Evolutionary conservation across 2,888 invertebrate species (phyloP), one percentile per base, ranked within the genome.

Genomic region (Cheilosia scutellata): DNA sequence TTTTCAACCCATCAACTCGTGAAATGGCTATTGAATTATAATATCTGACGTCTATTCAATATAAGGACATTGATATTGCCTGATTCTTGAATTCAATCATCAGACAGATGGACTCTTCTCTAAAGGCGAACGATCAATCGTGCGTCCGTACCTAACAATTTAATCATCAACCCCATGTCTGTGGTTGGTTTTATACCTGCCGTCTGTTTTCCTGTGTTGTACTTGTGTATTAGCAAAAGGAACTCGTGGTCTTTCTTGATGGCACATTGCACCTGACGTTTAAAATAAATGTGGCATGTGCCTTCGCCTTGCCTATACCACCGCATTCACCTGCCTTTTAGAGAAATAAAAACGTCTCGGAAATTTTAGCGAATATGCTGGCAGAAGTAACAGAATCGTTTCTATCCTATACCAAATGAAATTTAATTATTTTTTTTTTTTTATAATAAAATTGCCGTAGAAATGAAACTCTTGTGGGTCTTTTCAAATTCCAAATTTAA

Each of bases 231-330:
- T 62, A 80, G 68, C 75, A 75, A 55, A 55, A 80, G 80, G 60
- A 60, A 80, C 75, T 80, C 53, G 44, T 37, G 11, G 37, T 4
- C 11, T 20, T 20, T 20, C 20, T 20, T 20, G 20, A 11, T 74
- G 40, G 40, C 79, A 65, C 65, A 80, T 66, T 75, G 80, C 80
- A 80, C 80, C 80, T 80, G 74, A 80, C 66, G 74, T 62, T 62
- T 53, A 68, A 62, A 74, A 65, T 66, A 53, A 65, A 53, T 74
- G 74, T 51, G 40, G 74, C 79, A 65, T 71, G 79, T 72, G 72
- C 63, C 72, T 33, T 71, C n/a, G n/a, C 49, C 5, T n/a, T 5
- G 25, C 49, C 20, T 2, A 20, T 20, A 20, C 0, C 6, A 1
- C 4, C n/a, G 44, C n/a, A 44, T 47, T 78, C 74, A 79, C 65